Percentiles rank a stretch among this genome's conserved stretches.
phyloP scores from a whole-genome alignment of 2,113 vertebrate species.

The Morone saxatilis region DNA sequence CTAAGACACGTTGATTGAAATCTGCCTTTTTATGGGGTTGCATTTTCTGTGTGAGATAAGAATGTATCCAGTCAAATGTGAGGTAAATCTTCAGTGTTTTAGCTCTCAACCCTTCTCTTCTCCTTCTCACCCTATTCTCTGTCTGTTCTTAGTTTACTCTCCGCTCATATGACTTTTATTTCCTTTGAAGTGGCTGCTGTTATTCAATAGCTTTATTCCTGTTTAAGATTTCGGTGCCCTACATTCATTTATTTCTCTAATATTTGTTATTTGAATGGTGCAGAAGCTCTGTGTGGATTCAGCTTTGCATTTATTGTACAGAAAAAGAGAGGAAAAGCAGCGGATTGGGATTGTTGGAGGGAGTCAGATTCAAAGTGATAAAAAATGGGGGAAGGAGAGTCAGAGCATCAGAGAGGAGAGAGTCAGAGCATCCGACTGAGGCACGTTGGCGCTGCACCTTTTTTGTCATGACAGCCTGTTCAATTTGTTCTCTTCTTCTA shows the following conservation, averaged over 20 bases:
- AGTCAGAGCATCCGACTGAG: constrained; percentile 41
- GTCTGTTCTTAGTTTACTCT: constrained; percentile 29
- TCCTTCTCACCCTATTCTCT: not conserved
- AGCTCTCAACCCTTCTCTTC: not conserved
- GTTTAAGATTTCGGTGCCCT: constrained; percentile 10
- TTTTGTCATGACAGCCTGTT: constrained; percentile 74
- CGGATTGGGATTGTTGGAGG: not conserved
- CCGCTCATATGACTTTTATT: constrained; percentile 18
- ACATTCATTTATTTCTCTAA: constrained; percentile 6
- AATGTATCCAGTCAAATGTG: constrained; percentile 13
- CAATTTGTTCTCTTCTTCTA: constrained; percentile 77
- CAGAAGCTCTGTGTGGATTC: not conserved
- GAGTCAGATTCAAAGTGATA: constrained; percentile 8
- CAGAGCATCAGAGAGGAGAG: constrained; percentile 8
- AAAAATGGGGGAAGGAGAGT: constrained; percentile 1
- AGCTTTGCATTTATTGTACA: not conserved
- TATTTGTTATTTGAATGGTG: not conserved
- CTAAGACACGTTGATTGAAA: constrained; percentile 50
- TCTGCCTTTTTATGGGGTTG: constrained; percentile 48
- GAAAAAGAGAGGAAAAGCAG: not conserved
- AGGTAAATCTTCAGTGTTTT: constrained; percentile 42
- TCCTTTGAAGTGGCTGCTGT: constrained; percentile 5
- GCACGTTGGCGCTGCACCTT: constrained; percentile 55
- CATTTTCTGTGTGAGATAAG: constrained; percentile 27
- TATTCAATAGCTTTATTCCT: constrained; percentile 3